Conservation (phyloP, 2,888 invertebrate species). For the Erynnis tages region DNA sequence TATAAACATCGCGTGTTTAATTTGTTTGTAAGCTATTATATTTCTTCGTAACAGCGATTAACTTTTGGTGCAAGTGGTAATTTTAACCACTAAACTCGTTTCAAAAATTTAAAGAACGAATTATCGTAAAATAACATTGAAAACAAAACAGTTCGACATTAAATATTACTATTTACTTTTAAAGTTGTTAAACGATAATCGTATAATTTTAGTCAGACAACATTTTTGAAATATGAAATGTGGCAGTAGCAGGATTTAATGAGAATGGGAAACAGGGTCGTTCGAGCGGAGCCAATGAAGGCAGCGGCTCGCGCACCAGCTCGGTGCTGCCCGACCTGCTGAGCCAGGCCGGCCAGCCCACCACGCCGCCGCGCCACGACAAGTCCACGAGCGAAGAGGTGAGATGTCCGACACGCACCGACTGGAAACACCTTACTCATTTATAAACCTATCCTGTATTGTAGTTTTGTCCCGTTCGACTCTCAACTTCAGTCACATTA, state of each 20-base stretch:
- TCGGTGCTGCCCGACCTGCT: constrained; percentile 97
- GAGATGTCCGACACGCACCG: constrained; percentile 48
- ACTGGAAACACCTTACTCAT: background rate
- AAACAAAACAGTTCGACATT: background rate
- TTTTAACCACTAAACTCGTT: constrained; percentile 8
- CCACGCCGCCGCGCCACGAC: constrained; percentile 94
- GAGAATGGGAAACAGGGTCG: constrained; percentile 52
- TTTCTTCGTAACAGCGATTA: constrained; percentile 9
- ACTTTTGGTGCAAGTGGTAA: constrained; percentile 16
- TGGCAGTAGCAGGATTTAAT: background rate
- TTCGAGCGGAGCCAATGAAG: constrained; percentile 74
- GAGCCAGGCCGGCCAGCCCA: constrained; percentile 92
- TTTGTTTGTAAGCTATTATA: no score
- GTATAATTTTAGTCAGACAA: no score
- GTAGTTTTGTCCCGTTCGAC: no score
- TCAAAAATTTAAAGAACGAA: background rate
- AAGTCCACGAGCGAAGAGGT: constrained; percentile 98
- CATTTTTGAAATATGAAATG: no score
- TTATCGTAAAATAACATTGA: no score
- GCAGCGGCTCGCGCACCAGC: constrained; percentile 90
- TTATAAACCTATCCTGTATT: background rate
- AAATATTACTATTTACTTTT: background rate
- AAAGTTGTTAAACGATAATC: no score
- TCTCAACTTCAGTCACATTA: no score
- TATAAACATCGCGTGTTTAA: background rate